phyloP scores from a whole-genome alignment of 2,888 invertebrate species.

The Melieria crassipennis region DNA sequence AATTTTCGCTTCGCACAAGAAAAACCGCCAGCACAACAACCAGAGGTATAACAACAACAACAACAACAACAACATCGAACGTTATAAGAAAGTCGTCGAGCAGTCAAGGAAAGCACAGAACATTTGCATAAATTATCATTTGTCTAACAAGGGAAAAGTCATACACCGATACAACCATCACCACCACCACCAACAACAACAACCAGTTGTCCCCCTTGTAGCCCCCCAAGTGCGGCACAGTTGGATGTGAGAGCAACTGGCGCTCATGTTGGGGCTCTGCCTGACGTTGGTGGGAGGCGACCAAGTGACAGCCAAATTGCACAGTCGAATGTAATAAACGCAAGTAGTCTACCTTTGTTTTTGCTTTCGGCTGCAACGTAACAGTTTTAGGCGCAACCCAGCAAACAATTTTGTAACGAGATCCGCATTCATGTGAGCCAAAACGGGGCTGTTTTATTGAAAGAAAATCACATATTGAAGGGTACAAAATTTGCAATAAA shows the following conservation, averaged over 20 bases:
- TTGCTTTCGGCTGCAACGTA: no score
- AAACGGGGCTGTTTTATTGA: no score
- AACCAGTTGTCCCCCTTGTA: no score
- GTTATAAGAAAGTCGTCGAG: constrained; percentile 11
- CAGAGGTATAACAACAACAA: background rate
- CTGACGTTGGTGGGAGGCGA: background rate
- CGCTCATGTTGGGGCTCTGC: background rate
- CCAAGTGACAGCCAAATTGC: background rate
- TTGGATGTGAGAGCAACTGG: background rate
- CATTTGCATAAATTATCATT: constrained; percentile 63
- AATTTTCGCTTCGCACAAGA: constrained; percentile 27
- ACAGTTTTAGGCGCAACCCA: no score
- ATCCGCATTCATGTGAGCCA: no score
- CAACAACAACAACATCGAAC: constrained; percentile 18
- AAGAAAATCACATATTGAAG: no score
- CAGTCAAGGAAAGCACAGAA: constrained; percentile 41
- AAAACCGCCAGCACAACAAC: constrained; percentile 13
- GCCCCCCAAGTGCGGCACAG: no score
- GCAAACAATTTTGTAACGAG: no score
- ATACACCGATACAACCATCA: constrained; percentile 13
- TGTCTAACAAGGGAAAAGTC: constrained; percentile 49
- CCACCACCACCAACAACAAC: background rate
- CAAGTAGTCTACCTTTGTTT: no score
- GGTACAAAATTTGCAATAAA: no score
- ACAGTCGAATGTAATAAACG: no score